Evolutionary conservation across 2,113 vertebrate genomes (phyloP).

Genomic region (Illadopsis cleaveri): DNA sequence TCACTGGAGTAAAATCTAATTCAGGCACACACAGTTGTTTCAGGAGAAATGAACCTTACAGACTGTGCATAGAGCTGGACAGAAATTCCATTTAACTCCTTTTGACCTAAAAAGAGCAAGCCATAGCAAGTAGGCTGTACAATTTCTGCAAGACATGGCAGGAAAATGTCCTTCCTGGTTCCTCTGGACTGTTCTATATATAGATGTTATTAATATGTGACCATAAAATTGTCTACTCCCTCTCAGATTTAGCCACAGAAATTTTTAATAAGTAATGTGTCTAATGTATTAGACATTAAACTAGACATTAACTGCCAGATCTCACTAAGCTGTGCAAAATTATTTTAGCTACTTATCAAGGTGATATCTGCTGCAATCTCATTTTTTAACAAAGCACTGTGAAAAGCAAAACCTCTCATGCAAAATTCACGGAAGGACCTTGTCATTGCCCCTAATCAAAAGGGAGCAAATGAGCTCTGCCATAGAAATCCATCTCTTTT

Average conservation of each 20-base stretch:
- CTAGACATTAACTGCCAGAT: neutral
- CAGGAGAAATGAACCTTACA: neutral
- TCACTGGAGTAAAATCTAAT: neutral
- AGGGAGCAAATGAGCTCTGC: neutral
- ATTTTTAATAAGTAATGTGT: neutral
- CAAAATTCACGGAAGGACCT: neutral
- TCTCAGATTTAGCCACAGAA: neutral
- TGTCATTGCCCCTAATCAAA: neutral
- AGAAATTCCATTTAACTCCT: neutral
- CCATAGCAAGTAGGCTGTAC: neutral
- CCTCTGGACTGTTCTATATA: neutral
- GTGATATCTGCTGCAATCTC: neutral
- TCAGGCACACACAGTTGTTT: neutral
- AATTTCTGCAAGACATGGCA: neutral
- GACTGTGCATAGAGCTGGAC: neutral
- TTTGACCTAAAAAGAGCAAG: neutral
- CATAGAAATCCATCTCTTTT: neutral
- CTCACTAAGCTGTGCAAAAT: neutral
- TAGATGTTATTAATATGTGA: neutral
- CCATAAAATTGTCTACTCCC: neutral
- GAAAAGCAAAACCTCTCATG: neutral
- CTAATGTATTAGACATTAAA: neutral
- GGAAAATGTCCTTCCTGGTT: neutral
- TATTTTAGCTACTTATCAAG: slow-evolving; percentile 20
- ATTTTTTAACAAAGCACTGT: neutral